Conservation (phyloP, 2,797 vertebrate genomes). For the Leucoraja ocellata region DNA sequence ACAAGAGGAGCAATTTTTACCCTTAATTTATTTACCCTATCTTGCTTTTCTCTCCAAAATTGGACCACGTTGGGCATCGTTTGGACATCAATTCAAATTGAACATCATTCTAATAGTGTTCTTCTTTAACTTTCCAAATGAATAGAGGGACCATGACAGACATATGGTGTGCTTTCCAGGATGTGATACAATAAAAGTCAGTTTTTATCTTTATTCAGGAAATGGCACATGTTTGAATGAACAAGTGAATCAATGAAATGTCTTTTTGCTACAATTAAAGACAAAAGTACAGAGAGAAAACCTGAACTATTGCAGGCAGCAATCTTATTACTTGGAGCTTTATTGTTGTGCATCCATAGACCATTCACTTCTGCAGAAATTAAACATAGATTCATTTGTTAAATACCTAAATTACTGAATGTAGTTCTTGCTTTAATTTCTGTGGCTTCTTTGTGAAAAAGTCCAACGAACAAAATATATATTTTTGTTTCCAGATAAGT, state of each 20-base stretch:
- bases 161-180: background rate
- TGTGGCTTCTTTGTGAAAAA: background rate
- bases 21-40: background rate
- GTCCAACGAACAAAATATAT: background rate
- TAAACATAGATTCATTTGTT: background rate
- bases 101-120: background rate
- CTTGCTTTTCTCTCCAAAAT: background rate
- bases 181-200: background rate
- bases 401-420: background rate
- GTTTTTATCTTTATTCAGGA: background rate
- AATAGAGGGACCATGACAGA: background rate
- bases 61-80: background rate
- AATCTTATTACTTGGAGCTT: background rate
- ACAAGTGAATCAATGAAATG: background rate
- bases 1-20: background rate
- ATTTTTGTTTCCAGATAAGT: constrained; percentile 66
- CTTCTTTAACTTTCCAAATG: background rate
- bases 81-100: too few species aligned
- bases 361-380: background rate
- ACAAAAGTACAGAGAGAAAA: background rate
- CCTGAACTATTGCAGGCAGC: background rate
- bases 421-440: background rate
- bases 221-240: background rate
- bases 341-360: background rate
- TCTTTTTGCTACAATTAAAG: background rate